Conservation (phyloP, 2,888 invertebrate genomes). For the Leuctra nigra region DNA sequence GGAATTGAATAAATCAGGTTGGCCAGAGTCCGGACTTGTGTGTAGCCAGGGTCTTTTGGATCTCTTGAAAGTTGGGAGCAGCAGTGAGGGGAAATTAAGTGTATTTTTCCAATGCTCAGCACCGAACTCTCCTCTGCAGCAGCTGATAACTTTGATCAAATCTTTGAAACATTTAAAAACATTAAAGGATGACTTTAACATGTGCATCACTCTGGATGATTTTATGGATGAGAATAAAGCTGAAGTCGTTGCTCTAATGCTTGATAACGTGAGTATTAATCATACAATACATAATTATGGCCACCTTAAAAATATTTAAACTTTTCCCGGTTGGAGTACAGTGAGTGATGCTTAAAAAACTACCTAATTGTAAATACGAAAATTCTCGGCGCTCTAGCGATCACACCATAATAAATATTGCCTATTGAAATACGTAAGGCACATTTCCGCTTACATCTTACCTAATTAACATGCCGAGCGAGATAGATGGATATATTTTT, state of each 20-base stretch:
- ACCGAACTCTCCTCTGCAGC: slow-evolving; percentile 33
- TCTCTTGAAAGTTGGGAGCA: slow-evolving; percentile 31
- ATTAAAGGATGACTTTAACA: slow-evolving; percentile 32
- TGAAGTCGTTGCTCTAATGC: slow-evolving; percentile 4
- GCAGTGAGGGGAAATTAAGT: slow-evolving; percentile 21
- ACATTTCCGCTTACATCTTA: no score
- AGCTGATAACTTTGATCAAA: slow-evolving; percentile 34
- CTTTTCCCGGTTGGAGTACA: no score
- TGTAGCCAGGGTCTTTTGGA: slow-evolving; percentile 39
- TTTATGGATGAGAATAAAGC: slow-evolving; percentile 23
- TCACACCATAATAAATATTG: no score
- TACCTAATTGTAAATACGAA: no score
- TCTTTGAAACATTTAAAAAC: slow-evolving; percentile 35
- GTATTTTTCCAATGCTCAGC: slow-evolving; percentile 32
- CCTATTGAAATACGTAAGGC: slow-evolving; percentile 18
- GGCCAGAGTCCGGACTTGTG: slow-evolving; percentile 36
- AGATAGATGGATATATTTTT: no score
- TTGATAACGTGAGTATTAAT: slow-evolving; percentile 12
- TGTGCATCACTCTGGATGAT: slow-evolving; percentile 1
- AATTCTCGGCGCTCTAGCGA: no score
- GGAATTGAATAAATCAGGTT: slow-evolving; percentile 33
- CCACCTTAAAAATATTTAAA: no score
- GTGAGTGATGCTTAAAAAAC: no score
- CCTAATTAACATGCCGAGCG: no score
- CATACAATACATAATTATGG: no score